These are phyloP conservation scores for Dasyurus viverrinus DNA, from an alignment of 2,113 vertebrate genomes.

Conservation along the genomic window DNA sequence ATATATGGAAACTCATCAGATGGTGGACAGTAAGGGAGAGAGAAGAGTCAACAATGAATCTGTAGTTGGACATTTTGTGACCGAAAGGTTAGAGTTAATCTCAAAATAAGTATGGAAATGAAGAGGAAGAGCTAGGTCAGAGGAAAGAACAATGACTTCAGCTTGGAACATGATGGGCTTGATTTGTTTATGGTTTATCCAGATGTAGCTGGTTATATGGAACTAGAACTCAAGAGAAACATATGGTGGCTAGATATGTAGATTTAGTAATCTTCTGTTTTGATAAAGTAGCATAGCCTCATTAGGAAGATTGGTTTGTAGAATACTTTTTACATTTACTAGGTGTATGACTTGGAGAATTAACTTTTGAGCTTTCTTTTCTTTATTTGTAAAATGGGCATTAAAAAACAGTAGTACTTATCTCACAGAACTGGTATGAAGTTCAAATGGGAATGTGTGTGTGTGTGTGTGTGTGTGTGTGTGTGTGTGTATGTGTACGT, in stretches of 20 bases:
- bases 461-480: constrained; percentile 1
- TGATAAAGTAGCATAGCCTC: not conserved
- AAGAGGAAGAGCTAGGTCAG: not conserved
- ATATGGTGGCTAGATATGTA: not conserved
- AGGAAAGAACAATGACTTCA: not conserved
- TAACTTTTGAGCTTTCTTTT: not conserved
- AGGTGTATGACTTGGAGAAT: constrained; percentile 2
- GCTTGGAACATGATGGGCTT: not conserved
- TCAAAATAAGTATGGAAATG: not conserved
- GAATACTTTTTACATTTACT: constrained; percentile 11
- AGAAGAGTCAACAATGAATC: not conserved
- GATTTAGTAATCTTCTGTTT: not conserved
- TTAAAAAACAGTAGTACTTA: constrained; percentile 3
- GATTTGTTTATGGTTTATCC: too few relatives aligned
- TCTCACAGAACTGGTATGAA: not conserved
- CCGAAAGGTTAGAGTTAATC: not conserved
- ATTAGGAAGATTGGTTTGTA: not conserved
- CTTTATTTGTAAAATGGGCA: constrained; percentile 36
- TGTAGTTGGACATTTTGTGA: not conserved
- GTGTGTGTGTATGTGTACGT: not conserved
- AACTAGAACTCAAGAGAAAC: not conserved
- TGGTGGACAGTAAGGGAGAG: not conserved
- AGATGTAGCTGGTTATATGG: too few relatives aligned
- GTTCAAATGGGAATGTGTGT: not conserved
- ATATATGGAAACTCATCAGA: not conserved